Evolutionary conservation across 1,140 invertebrate species (phyloP), one percentile per base, ranked within the genome.

Genomic region (Archivesica marissinica): DNA sequence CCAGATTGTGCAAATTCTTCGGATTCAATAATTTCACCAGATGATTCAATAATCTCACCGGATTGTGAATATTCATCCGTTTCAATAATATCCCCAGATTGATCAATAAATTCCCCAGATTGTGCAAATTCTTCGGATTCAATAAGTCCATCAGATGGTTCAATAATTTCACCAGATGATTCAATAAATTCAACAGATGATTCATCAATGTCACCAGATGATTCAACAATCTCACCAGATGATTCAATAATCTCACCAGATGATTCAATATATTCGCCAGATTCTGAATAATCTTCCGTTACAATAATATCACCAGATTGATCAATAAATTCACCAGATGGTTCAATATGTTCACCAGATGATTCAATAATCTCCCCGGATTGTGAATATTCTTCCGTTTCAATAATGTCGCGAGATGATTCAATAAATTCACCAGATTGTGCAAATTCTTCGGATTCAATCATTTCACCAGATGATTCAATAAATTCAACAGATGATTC

Each of bases 381-480:
- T 33, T n/a, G n/a, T n/a, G n/a, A n/a, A n/a, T n/a, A n/a, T n/a
- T n/a, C n/a, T n/a, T n/a, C n/a, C n/a, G 30, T 35, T 35, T 64
- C 59, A 64, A 35, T 35, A 2, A 17, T 25, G 11, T 15, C 59
- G 15, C 59, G 30, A 3, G 59, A 64, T 0, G 59, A 64, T 64
- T 52, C 17, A 20, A 52, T 23, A 52, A 2, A 4, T 52, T 64
- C 59, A 7, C 59, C 6, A 35, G 59, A 64, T 64, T 30, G 4
- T 35, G 2, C 13, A 35, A n/a, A 52, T 52, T 64, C 9, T 35
- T 0, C n/a, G 33, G 9, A 35, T 33, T 35, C 59, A 35, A 35
- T 64, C 13, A 17, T 30, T 13, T 70, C 66, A 1, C 68, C 68
- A 23, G 68, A 52, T n/a, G 68, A 56, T 56, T n/a, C n/a, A n/a